Conservation (phyloP, 2,888 invertebrate genomes). For the Pseudococcus jackbeardsleyi region DNA sequence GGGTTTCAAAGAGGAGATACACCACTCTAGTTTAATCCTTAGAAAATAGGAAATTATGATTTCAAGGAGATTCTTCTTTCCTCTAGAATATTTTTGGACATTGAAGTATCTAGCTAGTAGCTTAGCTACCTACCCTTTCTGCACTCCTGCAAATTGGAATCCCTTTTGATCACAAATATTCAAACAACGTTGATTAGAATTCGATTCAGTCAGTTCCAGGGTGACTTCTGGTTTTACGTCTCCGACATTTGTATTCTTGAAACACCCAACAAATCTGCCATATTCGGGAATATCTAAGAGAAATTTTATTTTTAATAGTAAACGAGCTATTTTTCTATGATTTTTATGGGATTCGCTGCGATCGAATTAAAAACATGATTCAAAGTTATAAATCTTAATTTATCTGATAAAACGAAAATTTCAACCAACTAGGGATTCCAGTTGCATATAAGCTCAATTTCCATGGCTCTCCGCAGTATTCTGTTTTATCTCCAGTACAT, state of each 20-base stretch:
- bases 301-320: not conserved
- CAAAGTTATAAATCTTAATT: too few species aligned
- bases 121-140: constrained; percentile 62
- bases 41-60: too few species aligned
- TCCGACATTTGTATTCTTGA: constrained; percentile 63
- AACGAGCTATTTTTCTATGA: too few species aligned
- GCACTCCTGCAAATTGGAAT: constrained; percentile 66
- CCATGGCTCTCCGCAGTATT: constrained; percentile 67
- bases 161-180: constrained; percentile 66
- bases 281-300: constrained; percentile 66
- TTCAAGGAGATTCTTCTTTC: too few species aligned
- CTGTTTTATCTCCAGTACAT: constrained; percentile 67
- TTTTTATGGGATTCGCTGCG: too few species aligned
- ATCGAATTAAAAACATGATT: too few species aligned
- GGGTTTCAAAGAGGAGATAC: too few species aligned
- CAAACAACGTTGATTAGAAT: constrained; percentile 65
- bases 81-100: too few species aligned
- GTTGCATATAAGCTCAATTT: constrained; percentile 67
- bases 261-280: constrained; percentile 67
- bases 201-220: constrained; percentile 64
- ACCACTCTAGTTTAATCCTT: too few species aligned
- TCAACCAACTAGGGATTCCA: constrained; percentile 65
- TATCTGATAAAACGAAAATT: too few species aligned
- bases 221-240: constrained; percentile 65
- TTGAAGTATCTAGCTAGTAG: too few species aligned